Conservation (phyloP, 1,140 invertebrate species). For the Chironomus striatipennis region DNA sequence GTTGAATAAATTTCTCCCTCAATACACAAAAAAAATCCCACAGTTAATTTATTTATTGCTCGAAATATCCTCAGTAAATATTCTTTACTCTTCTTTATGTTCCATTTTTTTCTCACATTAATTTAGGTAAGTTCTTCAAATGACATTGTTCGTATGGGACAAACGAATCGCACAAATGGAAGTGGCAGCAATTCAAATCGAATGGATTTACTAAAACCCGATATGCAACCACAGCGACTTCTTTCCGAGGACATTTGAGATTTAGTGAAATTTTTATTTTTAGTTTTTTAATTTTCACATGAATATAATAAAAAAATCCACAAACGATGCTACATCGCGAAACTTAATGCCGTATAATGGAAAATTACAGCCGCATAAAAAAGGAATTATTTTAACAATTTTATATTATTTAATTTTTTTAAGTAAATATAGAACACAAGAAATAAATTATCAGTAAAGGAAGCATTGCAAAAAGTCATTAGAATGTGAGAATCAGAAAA, state of each 20-base stretch:
- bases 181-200: not conserved
- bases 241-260: constrained; percentile 25
- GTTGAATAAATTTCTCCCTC: no score
- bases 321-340: no score
- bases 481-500: no score
- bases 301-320: no score
- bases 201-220: constrained; percentile 25
- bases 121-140: constrained; percentile 25
- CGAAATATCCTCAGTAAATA: not conserved
- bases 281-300: not conserved
- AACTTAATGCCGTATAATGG: no score
- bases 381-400: no score
- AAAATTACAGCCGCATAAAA: no score
- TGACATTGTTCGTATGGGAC: constrained; percentile 24
- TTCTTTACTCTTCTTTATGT: not conserved
- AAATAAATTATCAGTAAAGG: no score
- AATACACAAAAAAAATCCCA: no score
- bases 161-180: constrained; percentile 16
- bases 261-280: constrained; percentile 13
- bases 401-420: no score
- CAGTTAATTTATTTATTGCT: not conserved
- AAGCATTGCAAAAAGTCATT: no score
- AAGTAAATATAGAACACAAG: no score
- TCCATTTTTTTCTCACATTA: not conserved
- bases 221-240: not conserved